phyloP scores from a whole-genome alignment of 1,140 invertebrate species.

The Drosophila bocki region DNA sequence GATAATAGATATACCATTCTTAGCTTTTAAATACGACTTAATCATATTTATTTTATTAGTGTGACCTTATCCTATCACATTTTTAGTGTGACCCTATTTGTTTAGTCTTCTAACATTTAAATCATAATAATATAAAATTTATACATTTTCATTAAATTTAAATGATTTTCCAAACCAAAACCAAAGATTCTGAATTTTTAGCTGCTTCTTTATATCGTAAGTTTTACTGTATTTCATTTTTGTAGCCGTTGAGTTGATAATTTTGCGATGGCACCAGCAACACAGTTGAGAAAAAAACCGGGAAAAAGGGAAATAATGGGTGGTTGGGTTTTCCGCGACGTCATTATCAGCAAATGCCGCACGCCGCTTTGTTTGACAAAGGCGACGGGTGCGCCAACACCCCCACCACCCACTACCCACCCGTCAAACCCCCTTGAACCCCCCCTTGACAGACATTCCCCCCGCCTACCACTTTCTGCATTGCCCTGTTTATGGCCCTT shows the following conservation, averaged over 20 bases:
- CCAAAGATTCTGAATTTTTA: neutral
- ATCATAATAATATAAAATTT: neutral
- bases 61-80: neutral
- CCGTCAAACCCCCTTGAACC: slow-evolving; percentile 2
- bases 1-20: neutral
- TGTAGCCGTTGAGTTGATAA: slow-evolving; percentile 66
- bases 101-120: neutral
- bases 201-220: neutral
- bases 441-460: neutral
- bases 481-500: slow-evolving; percentile 59
- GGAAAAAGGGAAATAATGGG: slow-evolving; percentile 4
- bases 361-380: slow-evolving; percentile 69
- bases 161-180: neutral
- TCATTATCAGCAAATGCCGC: slow-evolving; percentile 69
- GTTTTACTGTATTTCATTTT: slow-evolving; percentile 12
- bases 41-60: neutral
- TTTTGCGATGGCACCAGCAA: slow-evolving; percentile 59
- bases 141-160: neutral
- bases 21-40: neutral
- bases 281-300: neutral
- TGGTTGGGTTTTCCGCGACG: slow-evolving; percentile 21
- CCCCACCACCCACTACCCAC: neutral
- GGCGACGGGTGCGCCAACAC: slow-evolving; percentile 1
- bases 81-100: no score
- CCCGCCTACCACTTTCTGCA: slow-evolving; percentile 7